Evolutionary conservation across 1,140 invertebrate species (phyloP).

Genomic region (Bombus haemorrhoidalis): DNA sequence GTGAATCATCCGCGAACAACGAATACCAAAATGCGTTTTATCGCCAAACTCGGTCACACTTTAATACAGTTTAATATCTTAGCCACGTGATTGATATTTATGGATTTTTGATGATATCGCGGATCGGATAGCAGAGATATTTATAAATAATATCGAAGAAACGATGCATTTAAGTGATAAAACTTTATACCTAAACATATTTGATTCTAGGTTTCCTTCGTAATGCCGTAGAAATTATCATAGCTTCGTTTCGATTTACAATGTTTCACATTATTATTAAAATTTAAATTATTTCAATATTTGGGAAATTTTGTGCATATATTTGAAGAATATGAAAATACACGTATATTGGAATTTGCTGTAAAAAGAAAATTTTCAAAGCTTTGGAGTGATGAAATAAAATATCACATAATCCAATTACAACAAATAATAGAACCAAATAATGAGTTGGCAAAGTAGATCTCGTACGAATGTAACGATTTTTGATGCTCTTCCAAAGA

Average conservation of each 20-base stretch:
- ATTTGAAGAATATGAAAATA: neutral
- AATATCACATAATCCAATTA: no score
- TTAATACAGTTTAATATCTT: slow-evolving; percentile 9
- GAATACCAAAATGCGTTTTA: neutral
- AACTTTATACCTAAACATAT: neutral
- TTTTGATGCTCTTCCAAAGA: neutral
- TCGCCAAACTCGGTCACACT: neutral
- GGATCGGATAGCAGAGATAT: neutral
- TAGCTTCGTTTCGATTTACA: neutral
- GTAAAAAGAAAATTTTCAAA: neutral
- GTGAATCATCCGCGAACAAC: neutral
- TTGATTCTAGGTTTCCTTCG: no score
- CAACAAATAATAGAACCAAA: no score
- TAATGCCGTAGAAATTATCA: no score
- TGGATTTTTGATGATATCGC: neutral
- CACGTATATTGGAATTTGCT: neutral
- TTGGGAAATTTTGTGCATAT: neutral
- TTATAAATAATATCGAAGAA: neutral
- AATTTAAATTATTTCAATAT: neutral
- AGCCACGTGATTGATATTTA: slow-evolving; percentile 1
- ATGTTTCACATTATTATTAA: neutral
- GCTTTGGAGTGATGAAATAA: no score
- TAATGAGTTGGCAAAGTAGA: neutral
- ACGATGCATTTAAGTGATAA: neutral
- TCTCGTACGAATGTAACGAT: neutral